These are phyloP conservation scores for Hypolimnas misippus DNA, from an alignment of 2,888 invertebrate species.

Conservation along the genomic window DNA sequence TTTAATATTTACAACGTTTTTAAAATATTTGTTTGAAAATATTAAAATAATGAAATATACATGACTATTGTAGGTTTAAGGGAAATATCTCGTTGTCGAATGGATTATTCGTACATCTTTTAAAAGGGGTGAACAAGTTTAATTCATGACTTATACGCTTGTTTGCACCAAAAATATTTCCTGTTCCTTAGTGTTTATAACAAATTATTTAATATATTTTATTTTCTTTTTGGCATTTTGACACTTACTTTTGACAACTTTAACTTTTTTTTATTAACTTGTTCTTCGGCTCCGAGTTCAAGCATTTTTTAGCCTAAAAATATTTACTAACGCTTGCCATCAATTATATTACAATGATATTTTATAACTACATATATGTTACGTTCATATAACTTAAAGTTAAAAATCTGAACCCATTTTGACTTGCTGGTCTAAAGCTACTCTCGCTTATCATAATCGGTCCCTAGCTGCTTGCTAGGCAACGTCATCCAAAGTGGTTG, in stretches of 20 bases:
- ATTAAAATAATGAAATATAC: constrained; percentile 12
- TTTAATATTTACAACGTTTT: neutral
- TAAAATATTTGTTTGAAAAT: neutral
- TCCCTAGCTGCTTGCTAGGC: no score
- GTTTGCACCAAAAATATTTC: neutral
- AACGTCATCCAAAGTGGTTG: no score
- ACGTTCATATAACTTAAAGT: no score
- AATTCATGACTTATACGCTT: neutral
- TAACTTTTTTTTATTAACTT: neutral
- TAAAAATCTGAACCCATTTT: no score
- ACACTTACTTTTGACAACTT: neutral
- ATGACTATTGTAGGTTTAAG: constrained; percentile 6
- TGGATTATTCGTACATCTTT: neutral
- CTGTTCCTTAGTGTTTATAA: no score
- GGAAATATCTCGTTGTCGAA: neutral
- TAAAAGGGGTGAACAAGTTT: neutral
- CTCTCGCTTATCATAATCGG: no score
- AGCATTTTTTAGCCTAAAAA: no score
- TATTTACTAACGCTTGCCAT: no score
- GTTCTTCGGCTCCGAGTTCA: no score
- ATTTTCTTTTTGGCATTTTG: neutral
- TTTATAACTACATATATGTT: no score
- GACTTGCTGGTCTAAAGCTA: no score
- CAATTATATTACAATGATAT: no score
- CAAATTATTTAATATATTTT: neutral